Conservation (phyloP, 2,113 vertebrate species). For the Channa argus region DNA sequence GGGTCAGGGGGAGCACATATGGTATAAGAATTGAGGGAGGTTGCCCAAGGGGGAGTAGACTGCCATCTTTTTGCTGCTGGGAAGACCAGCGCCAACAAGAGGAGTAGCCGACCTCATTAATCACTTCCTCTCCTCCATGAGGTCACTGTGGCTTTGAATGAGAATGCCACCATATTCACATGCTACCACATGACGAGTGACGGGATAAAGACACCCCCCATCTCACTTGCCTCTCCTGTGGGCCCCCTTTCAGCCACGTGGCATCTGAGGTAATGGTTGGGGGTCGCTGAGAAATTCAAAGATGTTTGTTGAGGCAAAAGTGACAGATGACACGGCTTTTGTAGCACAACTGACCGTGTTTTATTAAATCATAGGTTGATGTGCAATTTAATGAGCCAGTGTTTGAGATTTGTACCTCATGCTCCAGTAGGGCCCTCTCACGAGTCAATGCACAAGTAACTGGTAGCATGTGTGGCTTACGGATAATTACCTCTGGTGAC, state of each 20-base stretch:
- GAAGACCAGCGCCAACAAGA: conserved; percentile 73
- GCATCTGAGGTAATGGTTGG: conserved; percentile 75
- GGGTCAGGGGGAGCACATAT: conserved; percentile 80
- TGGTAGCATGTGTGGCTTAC: conserved; percentile 82
- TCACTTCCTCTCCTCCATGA: conserved; percentile 80
- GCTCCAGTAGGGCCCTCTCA: conserved; percentile 42
- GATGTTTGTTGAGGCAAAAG: conserved; percentile 49
- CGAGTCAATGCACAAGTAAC: conserved; percentile 69
- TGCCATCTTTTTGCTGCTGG: conserved; percentile 67
- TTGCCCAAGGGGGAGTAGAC: conserved; percentile 62
- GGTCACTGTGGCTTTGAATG: conserved; percentile 66
- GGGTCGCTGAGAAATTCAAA: conserved; percentile 63
- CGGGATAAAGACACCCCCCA: conserved; percentile 49
- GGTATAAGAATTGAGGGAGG: conserved; percentile 75
- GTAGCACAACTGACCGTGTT: conserved; percentile 53
- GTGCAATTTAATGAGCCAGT: conserved; percentile 69
- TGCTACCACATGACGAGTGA: conserved; percentile 58
- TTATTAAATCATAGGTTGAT: conserved; percentile 76
- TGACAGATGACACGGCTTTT: conserved; percentile 56
- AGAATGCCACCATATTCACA: conserved; percentile 40
- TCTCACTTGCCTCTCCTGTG: conserved; percentile 25
- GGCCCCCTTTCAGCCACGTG: conserved; percentile 59
- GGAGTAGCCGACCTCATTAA: conserved; percentile 82
- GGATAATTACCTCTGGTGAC: conserved; percentile 82
- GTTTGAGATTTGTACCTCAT: conserved; percentile 74